phyloP scores from a whole-genome alignment of 2,888 invertebrate species.

The Drosophila pseudotalamancana region DNA sequence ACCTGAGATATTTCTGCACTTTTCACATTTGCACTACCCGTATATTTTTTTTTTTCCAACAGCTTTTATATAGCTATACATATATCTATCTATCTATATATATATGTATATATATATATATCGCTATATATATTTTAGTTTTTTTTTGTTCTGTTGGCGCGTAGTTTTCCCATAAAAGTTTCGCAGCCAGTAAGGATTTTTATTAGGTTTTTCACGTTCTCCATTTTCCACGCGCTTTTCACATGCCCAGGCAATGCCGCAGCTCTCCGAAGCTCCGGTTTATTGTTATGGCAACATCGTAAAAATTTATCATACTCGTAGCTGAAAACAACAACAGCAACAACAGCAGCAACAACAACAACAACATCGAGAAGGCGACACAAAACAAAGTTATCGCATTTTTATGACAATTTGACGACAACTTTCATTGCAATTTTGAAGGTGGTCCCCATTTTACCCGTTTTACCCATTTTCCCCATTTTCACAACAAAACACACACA shows the following conservation, averaged over 20 bases:
- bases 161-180: conserved; percentile 77
- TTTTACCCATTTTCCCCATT: background rate
- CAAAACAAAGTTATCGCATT: conserved; percentile 78
- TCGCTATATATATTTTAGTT: background rate
- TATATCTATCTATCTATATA: conserved; percentile 6
- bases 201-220: conserved; percentile 75
- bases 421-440: conserved; percentile 77
- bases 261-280: conserved; percentile 63
- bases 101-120: background rate
- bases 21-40: conserved; percentile 66
- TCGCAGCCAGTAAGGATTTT: conserved; percentile 70
- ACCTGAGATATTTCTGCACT: conserved; percentile 76
- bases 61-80: conserved; percentile 27
- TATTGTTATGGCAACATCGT: conserved; percentile 79
- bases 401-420: conserved; percentile 80
- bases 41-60: conserved; percentile 32
- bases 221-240: conserved; percentile 75
- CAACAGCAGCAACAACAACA: conserved; percentile 27
- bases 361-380: conserved; percentile 37
- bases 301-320: conserved; percentile 78
- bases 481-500: background rate
- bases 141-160: conserved; percentile 57
- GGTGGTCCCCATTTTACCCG: conserved; percentile 64
- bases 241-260: conserved; percentile 60
- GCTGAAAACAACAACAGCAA: conserved; percentile 49